Evolutionary conservation across 2,113 vertebrate species (phyloP).

Genomic region (Scolopax mira): DNA sequence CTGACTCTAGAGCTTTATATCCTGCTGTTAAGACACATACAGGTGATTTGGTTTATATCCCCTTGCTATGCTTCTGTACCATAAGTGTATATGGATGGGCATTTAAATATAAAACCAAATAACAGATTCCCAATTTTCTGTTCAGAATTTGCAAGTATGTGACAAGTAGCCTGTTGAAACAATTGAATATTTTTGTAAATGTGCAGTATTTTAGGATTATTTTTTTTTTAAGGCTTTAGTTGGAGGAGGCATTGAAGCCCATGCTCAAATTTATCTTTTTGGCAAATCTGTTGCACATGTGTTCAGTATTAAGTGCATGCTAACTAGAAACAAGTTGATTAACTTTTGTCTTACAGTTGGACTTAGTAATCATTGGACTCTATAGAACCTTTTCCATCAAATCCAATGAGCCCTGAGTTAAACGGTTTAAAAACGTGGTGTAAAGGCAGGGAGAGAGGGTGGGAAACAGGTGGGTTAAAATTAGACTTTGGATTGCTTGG

Average conservation of each 20-base stretch:
- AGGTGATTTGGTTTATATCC: background rate
- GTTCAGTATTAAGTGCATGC: constrained; percentile 32
- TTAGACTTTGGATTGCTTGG: background rate
- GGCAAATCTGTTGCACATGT: constrained; percentile 2
- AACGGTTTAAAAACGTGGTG: background rate
- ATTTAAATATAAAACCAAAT: background rate
- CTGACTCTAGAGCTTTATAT: background rate
- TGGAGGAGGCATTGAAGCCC: background rate
- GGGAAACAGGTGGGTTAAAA: constrained; percentile 38
- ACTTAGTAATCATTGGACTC: background rate
- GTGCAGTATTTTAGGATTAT: background rate
- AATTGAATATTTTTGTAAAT: background rate
- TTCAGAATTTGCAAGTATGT: background rate
- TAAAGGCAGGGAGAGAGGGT: background rate
- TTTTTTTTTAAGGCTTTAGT: background rate
- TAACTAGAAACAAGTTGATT: constrained; percentile 44
- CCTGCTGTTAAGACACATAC: background rate
- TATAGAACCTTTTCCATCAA: background rate
- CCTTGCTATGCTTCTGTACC: background rate
- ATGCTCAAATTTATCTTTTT: background rate
- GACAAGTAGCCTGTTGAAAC: background rate
- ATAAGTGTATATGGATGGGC: background rate
- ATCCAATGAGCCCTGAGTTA: background rate
- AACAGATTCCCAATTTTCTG: background rate
- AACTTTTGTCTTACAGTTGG: background rate